Conservation (phyloP, 2,888 invertebrate genomes). For the Chymomyza amoena region DNA sequence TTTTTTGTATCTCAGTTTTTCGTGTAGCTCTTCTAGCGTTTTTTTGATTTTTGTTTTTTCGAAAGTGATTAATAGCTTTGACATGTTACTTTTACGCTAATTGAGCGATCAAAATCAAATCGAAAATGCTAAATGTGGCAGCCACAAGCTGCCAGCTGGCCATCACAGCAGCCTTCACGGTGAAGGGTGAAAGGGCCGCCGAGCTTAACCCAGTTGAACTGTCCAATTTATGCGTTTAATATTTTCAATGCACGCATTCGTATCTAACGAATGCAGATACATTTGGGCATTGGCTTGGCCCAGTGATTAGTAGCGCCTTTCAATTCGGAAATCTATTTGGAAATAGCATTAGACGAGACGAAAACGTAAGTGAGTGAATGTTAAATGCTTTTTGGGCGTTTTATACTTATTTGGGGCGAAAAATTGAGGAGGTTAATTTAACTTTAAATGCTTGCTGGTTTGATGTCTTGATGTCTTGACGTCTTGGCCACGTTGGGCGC, state of each 20-base stretch:
- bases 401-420: constrained; percentile 8
- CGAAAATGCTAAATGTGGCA: constrained; percentile 57
- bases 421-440: constrained; percentile 72
- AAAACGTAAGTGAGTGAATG: constrained; percentile 1
- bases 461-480: constrained; percentile 4
- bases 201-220: neutral
- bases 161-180: constrained; percentile 59
- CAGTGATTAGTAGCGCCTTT: constrained; percentile 71
- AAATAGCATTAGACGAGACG: constrained; percentile 5
- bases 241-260: constrained; percentile 50
- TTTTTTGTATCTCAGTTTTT: neutral
- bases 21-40: constrained; percentile 25
- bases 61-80: constrained; percentile 71
- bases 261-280: neutral
- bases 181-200: constrained; percentile 69
- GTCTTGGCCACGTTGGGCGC: constrained; percentile 25
- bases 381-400: neutral
- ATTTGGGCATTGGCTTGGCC: constrained; percentile 56
- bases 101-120: constrained; percentile 73
- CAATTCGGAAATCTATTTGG: constrained; percentile 46
- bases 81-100: constrained; percentile 73
- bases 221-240: constrained; percentile 66
- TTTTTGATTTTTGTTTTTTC: constrained; percentile 43
- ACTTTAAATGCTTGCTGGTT: constrained; percentile 57
- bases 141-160: constrained; percentile 39